phyloP scores from a whole-genome alignment of 1,140 invertebrate species.

The Trichoplusia ni region DNA sequence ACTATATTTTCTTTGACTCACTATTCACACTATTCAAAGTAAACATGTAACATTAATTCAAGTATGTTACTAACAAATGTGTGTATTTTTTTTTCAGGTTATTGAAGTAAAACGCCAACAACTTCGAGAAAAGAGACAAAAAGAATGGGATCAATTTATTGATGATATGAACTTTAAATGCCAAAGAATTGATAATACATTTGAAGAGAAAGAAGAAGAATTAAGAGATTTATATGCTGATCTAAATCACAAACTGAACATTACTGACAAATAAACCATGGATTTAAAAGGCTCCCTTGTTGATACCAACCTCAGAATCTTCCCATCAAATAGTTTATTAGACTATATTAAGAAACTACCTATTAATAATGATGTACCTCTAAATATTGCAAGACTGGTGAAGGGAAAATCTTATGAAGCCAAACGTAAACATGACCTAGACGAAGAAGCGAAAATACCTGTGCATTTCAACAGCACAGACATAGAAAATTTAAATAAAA shows the following conservation, averaged over 20 bases:
- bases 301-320: constrained; percentile 83
- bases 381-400: constrained; percentile 64
- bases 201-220: constrained; percentile 90
- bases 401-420: constrained; percentile 40
- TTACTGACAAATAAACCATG: constrained; percentile 81
- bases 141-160: constrained; percentile 88
- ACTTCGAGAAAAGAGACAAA: constrained; percentile 83
- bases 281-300: constrained; percentile 81
- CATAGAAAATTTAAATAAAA: constrained; percentile 55
- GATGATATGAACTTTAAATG: constrained; percentile 89
- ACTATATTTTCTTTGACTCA: too few relatives aligned
- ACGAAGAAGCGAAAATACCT: constrained; percentile 24
- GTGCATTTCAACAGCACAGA: constrained; percentile 52
- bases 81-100: constrained; percentile 49
- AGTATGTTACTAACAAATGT: background rate
- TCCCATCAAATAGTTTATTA: constrained; percentile 80
- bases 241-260: constrained; percentile 88
- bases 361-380: constrained; percentile 55
- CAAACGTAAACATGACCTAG: constrained; percentile 19
- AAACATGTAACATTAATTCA: too few relatives aligned
- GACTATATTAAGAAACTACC: constrained; percentile 76
- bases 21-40: too few relatives aligned
- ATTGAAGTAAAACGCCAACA: constrained; percentile 79
- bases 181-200: constrained; percentile 87
- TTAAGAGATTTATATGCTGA: constrained; percentile 88